phyloP scores from a whole-genome alignment of 2,888 invertebrate genomes.

The Clanis bilineata region DNA sequence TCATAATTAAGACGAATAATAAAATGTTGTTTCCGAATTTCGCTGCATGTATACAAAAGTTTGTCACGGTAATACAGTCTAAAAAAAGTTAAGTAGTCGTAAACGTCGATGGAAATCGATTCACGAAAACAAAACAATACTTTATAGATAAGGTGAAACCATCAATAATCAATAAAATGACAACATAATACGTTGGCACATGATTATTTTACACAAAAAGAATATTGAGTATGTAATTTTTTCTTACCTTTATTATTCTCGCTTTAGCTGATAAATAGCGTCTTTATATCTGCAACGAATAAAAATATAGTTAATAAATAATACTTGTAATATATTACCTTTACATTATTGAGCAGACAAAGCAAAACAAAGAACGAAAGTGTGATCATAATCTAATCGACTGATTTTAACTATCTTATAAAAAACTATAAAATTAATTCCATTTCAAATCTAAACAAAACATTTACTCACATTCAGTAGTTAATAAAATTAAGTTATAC shows the following conservation, averaged over 20 bases:
- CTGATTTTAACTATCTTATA: too few relatives aligned
- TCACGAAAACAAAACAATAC: neutral
- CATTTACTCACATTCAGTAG: too few relatives aligned
- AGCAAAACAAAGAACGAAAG: too few relatives aligned
- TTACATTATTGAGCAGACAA: neutral
- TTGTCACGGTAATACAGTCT: too few relatives aligned
- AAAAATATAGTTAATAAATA: neutral
- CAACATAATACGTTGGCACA: neutral
- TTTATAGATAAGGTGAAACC: neutral
- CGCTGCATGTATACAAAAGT: too few relatives aligned
- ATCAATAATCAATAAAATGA: neutral
- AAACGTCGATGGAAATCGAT: neutral
- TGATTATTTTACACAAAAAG: neutral
- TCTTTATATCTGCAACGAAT: constrained; percentile 1
- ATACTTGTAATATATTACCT: neutral
- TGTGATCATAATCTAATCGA: too few relatives aligned
- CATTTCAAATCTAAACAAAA: too few relatives aligned
- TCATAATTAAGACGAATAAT: too few relatives aligned
- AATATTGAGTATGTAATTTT: neutral
- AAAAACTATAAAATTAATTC: too few relatives aligned
- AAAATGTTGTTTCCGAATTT: too few relatives aligned
- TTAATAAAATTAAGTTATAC: too few relatives aligned
- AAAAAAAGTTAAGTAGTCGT: too few relatives aligned
- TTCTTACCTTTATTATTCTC: constrained; percentile 2
- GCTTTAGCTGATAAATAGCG: constrained; percentile 7